A percentile compares a stretch with the other conserved stretches of the same genome.
Evolutionary conservation across 2,888 invertebrate genomes (phyloP).

Genomic region (Lacanobia oleracea): DNA sequence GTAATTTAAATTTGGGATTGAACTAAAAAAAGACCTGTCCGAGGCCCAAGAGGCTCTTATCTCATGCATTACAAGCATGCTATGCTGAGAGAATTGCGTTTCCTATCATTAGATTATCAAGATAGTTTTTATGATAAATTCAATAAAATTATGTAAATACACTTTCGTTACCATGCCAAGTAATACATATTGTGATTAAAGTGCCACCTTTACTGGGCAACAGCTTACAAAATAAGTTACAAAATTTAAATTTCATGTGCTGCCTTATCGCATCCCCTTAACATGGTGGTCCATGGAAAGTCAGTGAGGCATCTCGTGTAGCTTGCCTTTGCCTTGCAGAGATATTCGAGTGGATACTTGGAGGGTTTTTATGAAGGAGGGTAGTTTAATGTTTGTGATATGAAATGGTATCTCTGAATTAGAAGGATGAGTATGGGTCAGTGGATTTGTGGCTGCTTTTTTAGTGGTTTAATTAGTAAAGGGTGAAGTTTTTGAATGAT

Average conservation of each 20-base stretch:
- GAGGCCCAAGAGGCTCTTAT: too few relatives aligned
- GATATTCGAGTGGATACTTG: conserved; percentile 76
- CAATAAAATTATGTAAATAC: not conserved
- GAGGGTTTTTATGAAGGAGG: conserved; percentile 65
- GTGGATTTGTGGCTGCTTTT: conserved; percentile 38
- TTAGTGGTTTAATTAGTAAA: conserved; percentile 44
- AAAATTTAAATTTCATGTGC: not conserved
- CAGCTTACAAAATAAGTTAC: not conserved
- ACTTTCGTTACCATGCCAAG: not conserved
- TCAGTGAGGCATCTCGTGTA: conserved; percentile 81
- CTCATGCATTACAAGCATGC: too few relatives aligned
- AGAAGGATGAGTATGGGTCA: conserved; percentile 47
- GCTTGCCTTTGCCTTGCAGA: conserved; percentile 74
- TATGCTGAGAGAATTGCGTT: too few relatives aligned
- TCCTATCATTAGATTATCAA: not conserved
- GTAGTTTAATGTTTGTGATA: conserved; percentile 67
- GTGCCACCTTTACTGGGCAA: not conserved
- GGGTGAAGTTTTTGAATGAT: conserved; percentile 6
- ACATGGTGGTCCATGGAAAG: conserved; percentile 81
- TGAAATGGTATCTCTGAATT: conserved; percentile 53
- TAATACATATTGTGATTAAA: not conserved
- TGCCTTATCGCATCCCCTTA: conserved; percentile 25
- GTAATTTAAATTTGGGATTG: too few relatives aligned
- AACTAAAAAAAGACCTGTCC: too few relatives aligned
- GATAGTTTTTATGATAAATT: not conserved